Percentiles rank a stretch among this genome's conserved stretches.
Evolutionary conservation across 2,797 vertebrate species (phyloP).

Genomic region (Muraenolepis orangiensis): DNA sequence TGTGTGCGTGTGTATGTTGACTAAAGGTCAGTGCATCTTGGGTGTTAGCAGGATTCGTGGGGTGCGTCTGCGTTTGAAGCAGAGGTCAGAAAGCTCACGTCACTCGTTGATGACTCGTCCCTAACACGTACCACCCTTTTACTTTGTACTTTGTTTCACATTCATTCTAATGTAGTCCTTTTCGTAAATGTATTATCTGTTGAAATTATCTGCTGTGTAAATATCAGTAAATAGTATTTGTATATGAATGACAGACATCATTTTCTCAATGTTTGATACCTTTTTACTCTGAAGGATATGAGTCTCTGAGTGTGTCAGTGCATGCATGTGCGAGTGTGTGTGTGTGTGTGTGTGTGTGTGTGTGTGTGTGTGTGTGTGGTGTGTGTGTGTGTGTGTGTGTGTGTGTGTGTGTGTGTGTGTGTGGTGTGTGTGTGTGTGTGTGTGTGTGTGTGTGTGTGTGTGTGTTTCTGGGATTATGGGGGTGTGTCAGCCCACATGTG

Average conservation of each 20-base stretch:
- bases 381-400: constrained; percentile 4
- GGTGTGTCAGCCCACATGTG: constrained; percentile 3
- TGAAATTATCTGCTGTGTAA: not conserved
- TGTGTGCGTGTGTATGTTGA: not conserved
- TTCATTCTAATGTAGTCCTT: not conserved
- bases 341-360: constrained; percentile 8
- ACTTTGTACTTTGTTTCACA: not conserved
- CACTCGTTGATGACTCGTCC: too few species aligned
- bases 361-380: constrained; percentile 1
- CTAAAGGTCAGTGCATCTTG: not conserved
- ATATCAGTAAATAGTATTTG: not conserved
- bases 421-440: constrained; percentile 10
- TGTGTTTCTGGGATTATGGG: not conserved
- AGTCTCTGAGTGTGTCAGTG: not conserved
- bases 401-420: constrained; percentile 7
- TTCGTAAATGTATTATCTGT: not conserved
- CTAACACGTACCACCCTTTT: too few species aligned
- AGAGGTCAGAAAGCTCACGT: not conserved
- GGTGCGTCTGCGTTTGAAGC: not conserved
- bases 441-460: constrained; percentile 17
- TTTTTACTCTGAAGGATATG: too few species aligned
- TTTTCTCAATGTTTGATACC: not conserved
- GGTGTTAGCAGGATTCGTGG: not conserved
- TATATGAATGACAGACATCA: too few species aligned
- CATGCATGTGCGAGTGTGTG: not conserved